Percentiles rank a stretch among this genome's conserved stretches.
phyloP scores from a whole-genome alignment of 2,113 vertebrate genomes.

The Onychostoma macrolepis region DNA sequence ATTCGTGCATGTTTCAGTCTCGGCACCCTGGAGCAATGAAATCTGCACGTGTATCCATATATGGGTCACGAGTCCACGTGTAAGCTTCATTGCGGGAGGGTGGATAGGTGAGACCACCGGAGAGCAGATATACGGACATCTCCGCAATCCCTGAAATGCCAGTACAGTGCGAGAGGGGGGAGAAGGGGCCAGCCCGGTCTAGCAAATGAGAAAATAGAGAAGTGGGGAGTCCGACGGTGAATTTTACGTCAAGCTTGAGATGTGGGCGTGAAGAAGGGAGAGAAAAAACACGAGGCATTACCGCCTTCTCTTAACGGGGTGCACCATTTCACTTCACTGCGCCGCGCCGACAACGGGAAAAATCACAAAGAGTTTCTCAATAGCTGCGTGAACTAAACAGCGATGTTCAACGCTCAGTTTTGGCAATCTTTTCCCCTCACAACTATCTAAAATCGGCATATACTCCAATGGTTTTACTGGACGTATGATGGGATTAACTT shows the following conservation, averaged over 20 bases:
- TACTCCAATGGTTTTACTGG: slow-evolving; percentile 90
- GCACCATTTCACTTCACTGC: slow-evolving; percentile 78
- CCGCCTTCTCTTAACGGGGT: slow-evolving; percentile 85
- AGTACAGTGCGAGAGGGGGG: slow-evolving; percentile 22
- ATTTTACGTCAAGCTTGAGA: slow-evolving; percentile 82
- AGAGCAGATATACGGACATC: slow-evolving; percentile 42
- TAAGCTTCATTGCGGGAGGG: neutral
- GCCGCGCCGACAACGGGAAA: slow-evolving; percentile 74
- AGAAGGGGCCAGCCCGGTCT: slow-evolving; percentile 60
- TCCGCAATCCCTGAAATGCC: slow-evolving; percentile 45
- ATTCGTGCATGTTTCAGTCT: neutral
- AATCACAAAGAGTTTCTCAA: slow-evolving; percentile 56
- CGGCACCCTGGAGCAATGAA: neutral
- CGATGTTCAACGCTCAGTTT: slow-evolving; percentile 84
- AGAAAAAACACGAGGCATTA: slow-evolving; percentile 67
- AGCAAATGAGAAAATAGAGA: slow-evolving; percentile 69
- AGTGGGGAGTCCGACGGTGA: slow-evolving; percentile 76
- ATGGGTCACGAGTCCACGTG: slow-evolving; percentile 25
- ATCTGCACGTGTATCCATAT: slow-evolving; percentile 19
- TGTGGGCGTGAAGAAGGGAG: slow-evolving; percentile 82
- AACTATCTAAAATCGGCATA: slow-evolving; percentile 85
- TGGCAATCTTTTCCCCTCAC: slow-evolving; percentile 81
- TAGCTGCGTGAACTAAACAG: slow-evolving; percentile 81
- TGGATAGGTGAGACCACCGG: slow-evolving; percentile 39
- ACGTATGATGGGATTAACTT: slow-evolving; percentile 97